Conservation (phyloP, 2,797 vertebrate species). For the Tauraco hartlaubi region DNA sequence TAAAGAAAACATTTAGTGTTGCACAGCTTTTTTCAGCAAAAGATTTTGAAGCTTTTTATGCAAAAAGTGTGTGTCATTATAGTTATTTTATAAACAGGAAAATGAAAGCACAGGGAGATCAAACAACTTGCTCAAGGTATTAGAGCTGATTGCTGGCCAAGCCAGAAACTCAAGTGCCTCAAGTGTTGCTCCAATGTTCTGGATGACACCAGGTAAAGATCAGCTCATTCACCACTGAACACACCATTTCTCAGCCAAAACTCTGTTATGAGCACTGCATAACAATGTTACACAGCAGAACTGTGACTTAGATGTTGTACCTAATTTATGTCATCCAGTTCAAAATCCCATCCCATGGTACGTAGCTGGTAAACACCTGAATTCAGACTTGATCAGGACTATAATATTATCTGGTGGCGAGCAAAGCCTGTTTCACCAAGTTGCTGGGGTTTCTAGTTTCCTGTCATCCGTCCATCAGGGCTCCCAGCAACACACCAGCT, state of each 20-base stretch:
- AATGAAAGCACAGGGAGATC: constrained; percentile 9
- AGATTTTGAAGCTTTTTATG: not conserved
- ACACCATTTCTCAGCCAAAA: not conserved
- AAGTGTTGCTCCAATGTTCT: not conserved
- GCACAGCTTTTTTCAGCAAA: not conserved
- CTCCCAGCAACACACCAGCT: not conserved
- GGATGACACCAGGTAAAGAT: not conserved
- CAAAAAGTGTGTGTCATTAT: not conserved
- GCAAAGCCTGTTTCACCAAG: not conserved
- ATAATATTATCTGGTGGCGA: not conserved
- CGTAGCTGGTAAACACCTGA: not conserved
- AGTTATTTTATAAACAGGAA: not conserved
- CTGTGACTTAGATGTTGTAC: not conserved
- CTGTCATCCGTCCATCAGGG: not conserved
- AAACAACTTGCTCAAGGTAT: not conserved
- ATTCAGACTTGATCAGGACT: not conserved
- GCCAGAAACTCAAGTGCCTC: not conserved
- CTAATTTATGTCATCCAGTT: not conserved
- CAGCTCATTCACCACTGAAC: not conserved
- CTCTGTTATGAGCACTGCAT: not conserved
- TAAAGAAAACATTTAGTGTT: constrained; percentile 20
- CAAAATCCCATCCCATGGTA: not conserved
- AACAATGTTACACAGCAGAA: not conserved
- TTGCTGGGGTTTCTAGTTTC: not conserved
- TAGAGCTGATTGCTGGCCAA: not conserved